phyloP scores from a whole-genome alignment of 2,888 invertebrate species.

The Subacronicta megacephala region DNA sequence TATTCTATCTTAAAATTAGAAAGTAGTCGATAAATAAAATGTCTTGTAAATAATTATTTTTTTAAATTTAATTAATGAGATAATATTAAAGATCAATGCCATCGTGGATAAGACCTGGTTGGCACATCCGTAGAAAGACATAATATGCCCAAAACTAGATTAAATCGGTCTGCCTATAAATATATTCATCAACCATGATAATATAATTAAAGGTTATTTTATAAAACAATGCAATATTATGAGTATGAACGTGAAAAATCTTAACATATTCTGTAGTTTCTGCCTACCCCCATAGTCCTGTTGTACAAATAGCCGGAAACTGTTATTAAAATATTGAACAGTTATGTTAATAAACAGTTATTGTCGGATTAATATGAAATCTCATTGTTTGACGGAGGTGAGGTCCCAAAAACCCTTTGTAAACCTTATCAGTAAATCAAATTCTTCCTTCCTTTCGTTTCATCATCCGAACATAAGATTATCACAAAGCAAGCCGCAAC shows the following conservation, averaged over 20 bases:
- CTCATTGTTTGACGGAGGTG: conserved; percentile 27
- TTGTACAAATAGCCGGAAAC: conserved; percentile 2
- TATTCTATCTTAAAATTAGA: neutral
- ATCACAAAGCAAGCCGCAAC: conserved; percentile 39
- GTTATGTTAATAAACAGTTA: conserved; percentile 17
- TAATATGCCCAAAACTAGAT: too few relatives aligned
- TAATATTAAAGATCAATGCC: too few relatives aligned
- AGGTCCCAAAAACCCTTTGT: conserved; percentile 25
- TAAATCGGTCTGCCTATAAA: too few relatives aligned
- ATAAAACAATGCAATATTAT: too few relatives aligned
- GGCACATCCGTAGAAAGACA: too few relatives aligned
- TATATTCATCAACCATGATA: too few relatives aligned
- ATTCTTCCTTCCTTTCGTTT: conserved; percentile 36
- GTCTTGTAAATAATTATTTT: too few relatives aligned
- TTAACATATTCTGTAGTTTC: too few relatives aligned
- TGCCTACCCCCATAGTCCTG: neutral
- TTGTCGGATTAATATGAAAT: conserved; percentile 18
- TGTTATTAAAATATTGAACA: conserved; percentile 4
- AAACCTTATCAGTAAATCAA: conserved; percentile 41
- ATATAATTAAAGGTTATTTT: too few relatives aligned
- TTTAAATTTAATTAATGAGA: too few relatives aligned
- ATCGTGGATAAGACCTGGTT: too few relatives aligned
- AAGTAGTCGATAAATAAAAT: neutral
- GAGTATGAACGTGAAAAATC: too few relatives aligned
- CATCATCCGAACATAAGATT: conserved; percentile 40